phyloP scores from a whole-genome alignment of 2,113 vertebrate genomes.

The Phylloscopus whistleri region DNA sequence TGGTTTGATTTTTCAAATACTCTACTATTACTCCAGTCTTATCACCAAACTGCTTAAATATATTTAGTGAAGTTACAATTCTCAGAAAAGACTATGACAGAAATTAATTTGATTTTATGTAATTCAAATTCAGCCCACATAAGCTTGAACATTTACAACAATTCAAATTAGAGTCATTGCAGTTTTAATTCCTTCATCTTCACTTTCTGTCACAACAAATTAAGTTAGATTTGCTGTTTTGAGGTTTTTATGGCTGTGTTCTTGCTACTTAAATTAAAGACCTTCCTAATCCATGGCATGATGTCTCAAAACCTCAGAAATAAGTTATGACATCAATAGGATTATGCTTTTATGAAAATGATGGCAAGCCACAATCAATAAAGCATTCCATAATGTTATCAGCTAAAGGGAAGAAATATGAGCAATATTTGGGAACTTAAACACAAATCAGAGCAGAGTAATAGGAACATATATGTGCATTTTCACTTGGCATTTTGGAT shows the following conservation, averaged over 20 bases:
- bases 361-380: constrained; percentile 21
- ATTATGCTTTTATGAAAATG: neutral
- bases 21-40: neutral
- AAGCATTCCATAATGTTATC: neutral
- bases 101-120: constrained; percentile 19
- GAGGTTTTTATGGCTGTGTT: constrained; percentile 13
- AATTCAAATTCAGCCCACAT: constrained; percentile 9
- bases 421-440: neutral
- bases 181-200: constrained; percentile 42
- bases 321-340: constrained; percentile 24
- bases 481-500: neutral
- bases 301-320: constrained; percentile 10
- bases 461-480: neutral
- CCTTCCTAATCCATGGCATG: neutral
- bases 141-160: neutral
- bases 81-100: neutral
- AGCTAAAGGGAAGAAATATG: neutral
- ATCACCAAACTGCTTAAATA: neutral
- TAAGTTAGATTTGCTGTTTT: constrained; percentile 31
- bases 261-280: constrained; percentile 1
- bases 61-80: neutral
- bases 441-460: neutral
- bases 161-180: neutral
- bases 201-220: constrained; percentile 42
- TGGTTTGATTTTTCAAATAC: neutral